These are phyloP conservation scores for Leucozona laternaria DNA, from an alignment of 2,888 invertebrate genomes.

Conservation along the genomic window DNA sequence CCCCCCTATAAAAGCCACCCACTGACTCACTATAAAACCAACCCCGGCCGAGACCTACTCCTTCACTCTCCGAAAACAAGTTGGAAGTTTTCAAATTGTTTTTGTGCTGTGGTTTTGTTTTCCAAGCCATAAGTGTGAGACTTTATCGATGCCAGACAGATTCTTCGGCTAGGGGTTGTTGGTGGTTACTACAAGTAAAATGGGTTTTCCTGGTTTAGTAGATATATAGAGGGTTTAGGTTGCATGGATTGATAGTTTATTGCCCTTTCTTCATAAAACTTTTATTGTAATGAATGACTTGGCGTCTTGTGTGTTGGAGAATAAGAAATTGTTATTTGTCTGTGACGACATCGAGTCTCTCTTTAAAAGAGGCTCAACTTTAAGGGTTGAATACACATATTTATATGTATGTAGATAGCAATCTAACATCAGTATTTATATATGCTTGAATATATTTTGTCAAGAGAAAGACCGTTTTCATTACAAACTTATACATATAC, in stretches of 20 bases:
- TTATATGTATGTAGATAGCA: neutral
- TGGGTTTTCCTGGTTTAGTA: conserved; percentile 63
- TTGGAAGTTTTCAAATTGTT: conserved; percentile 73
- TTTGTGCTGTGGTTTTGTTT: conserved; percentile 65
- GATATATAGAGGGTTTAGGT: neutral
- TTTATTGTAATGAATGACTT: conserved; percentile 70
- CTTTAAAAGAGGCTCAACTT: conserved; percentile 12
- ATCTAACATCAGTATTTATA: neutral
- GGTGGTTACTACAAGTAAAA: conserved; percentile 50
- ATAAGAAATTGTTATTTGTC: conserved; percentile 37
- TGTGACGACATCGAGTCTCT: conserved; percentile 15
- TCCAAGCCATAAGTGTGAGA: conserved; percentile 60
- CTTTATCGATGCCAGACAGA: conserved; percentile 69
- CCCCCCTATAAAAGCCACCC: conserved; percentile 16
- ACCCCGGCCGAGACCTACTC: neutral
- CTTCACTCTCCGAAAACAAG: conserved; percentile 8
- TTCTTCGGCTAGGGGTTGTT: conserved; percentile 45
- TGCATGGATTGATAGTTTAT: conserved; percentile 71
- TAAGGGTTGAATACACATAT: neutral
- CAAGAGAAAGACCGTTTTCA: conserved; percentile 6
- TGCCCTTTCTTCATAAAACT: conserved; percentile 69
- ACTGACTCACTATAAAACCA: conserved; percentile 19
- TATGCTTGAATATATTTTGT: conserved; percentile 39
- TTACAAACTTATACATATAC: neutral
- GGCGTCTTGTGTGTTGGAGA: conserved; percentile 48